A percentile compares a stretch with the other conserved stretches of the same genome.
These are phyloP conservation scores for Netelia fuscicornis DNA, from an alignment of 2,888 invertebrate genomes.

Conservation along the genomic window DNA sequence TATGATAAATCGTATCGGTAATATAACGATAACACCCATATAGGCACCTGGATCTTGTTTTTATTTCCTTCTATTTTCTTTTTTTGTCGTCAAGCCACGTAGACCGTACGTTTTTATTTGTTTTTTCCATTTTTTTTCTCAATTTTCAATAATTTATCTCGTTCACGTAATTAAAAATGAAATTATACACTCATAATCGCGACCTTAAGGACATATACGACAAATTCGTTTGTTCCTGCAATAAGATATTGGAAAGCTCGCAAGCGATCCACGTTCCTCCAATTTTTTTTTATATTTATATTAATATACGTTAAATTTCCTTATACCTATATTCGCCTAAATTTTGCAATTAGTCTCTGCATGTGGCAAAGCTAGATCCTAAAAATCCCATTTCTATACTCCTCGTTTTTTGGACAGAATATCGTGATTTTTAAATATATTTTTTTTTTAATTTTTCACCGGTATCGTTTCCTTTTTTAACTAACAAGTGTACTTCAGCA, in stretches of 20 bases:
- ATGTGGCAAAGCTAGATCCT: not conserved
- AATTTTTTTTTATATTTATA: constrained; percentile 28
- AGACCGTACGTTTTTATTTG: constrained; percentile 35
- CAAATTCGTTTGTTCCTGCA: constrained; percentile 3
- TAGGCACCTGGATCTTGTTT: constrained; percentile 65
- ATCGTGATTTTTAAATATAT: not conserved
- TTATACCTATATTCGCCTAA: not conserved
- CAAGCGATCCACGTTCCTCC: constrained; percentile 37
- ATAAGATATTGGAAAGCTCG: constrained; percentile 27
- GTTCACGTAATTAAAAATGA: constrained; percentile 17
- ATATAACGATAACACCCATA: constrained; percentile 64
- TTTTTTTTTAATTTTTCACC: not conserved
- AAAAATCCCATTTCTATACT: not conserved
- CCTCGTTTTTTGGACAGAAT: not conserved
- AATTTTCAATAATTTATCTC: constrained; percentile 13
- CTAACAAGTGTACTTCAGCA: not conserved
- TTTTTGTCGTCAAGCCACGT: constrained; percentile 40
- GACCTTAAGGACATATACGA: not conserved
- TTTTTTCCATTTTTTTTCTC: constrained; percentile 18
- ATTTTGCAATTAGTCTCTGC: constrained; percentile 22
- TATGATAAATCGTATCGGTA: constrained; percentile 58
- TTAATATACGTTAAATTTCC: constrained; percentile 3
- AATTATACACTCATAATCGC: not conserved
- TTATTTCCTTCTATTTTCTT: constrained; percentile 20
- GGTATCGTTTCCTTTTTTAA: not conserved